A percentile compares a stretch with the other conserved stretches of the same genome.
Evolutionary conservation across 2,797 vertebrate species (phyloP).

Genomic region (Liparis tanakae): DNA sequence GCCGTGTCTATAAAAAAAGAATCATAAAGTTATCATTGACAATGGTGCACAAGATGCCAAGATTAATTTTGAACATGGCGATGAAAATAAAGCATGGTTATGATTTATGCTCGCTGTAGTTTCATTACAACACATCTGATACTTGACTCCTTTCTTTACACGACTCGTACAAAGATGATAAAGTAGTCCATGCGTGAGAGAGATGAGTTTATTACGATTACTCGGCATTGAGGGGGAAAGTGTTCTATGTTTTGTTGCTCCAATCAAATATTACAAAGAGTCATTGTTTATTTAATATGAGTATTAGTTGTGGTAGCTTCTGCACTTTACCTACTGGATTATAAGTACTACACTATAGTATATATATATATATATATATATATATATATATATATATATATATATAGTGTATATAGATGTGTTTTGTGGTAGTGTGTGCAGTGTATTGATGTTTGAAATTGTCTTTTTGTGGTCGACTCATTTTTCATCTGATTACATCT

Average conservation of each 20-base stretch:
- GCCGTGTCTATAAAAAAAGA: not conserved
- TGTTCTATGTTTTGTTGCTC: not conserved
- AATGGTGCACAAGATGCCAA: not conserved
- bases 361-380: no score
- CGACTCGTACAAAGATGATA: not conserved
- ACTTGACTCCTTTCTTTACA: not conserved
- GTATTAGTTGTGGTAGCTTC: not conserved
- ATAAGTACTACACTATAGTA: not conserved
- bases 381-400: no score
- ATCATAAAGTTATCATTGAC: not conserved
- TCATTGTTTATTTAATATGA: not conserved
- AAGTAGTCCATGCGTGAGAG: not conserved
- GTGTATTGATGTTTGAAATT: not conserved
- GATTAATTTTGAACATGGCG: not conserved
- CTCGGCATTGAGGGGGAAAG: no score
- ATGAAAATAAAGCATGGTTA: conserved; percentile 2
- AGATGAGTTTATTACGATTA: no score
- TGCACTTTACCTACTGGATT: not conserved
- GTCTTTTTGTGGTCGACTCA: not conserved
- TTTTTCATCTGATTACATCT: not conserved
- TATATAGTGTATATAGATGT: not conserved
- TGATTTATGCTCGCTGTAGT: not conserved
- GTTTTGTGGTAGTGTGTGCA: not conserved
- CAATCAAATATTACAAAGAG: not conserved
- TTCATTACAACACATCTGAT: not conserved